phyloP scores from a whole-genome alignment of 30 jellyfish, hydroid and myxozoan species.

The Calvadosia cruxmelitensis region DNA sequence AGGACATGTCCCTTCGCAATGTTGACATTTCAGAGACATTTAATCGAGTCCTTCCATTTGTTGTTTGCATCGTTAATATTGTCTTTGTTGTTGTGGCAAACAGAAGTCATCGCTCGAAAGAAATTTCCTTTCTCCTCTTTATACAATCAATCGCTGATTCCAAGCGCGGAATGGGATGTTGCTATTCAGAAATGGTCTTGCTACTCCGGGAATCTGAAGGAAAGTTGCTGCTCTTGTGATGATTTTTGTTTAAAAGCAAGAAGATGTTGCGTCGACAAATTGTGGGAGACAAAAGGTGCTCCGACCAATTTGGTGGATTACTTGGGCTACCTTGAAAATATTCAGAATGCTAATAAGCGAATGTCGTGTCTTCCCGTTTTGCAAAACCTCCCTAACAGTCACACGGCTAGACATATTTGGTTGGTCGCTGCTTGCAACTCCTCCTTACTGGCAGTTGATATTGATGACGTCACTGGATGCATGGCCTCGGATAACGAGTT shows the following conservation, averaged over 20 bases:
- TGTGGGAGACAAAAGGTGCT: background rate
- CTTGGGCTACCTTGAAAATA: background rate
- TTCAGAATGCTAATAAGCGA: background rate
- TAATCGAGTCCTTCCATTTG: no score
- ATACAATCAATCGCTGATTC: no score
- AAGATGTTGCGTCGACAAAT: background rate
- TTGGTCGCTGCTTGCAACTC: background rate
- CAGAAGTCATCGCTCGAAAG: no score
- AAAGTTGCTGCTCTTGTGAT: slow-evolving; percentile 2
- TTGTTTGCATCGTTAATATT: no score
- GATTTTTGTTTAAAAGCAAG: background rate
- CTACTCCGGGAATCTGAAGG: no score
- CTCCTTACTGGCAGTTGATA: no score
- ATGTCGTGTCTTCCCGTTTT: background rate
- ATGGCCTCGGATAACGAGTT: background rate
- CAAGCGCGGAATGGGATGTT: no score
- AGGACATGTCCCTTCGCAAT: no score
- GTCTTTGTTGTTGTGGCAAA: no score
- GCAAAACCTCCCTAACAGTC: background rate
- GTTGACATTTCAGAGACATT: no score
- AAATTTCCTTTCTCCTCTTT: no score
- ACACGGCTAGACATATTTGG: background rate
- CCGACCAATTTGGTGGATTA: background rate
- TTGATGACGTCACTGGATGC: background rate
- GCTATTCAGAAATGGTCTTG: no score